Conservation (phyloP, 2,113 vertebrate species). For the Ornithorhynchus anatinus region DNA sequence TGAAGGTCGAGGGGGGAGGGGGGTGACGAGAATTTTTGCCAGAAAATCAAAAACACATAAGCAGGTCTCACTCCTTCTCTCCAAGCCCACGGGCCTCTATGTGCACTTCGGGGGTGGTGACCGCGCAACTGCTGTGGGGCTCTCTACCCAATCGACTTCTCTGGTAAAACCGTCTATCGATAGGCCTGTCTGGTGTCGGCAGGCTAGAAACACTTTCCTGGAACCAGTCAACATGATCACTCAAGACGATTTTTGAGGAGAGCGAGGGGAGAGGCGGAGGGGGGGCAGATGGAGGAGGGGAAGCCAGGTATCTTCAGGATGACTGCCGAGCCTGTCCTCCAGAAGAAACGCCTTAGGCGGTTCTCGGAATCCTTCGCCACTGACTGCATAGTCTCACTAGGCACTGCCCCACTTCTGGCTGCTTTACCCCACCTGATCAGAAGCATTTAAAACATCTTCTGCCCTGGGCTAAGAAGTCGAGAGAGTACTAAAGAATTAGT, state of each 20-base stretch:
- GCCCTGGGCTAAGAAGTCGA: too few relatives aligned
- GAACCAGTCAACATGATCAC: not conserved
- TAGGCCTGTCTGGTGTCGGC: not conserved
- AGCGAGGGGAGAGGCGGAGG: conserved; percentile 21
- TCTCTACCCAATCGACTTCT: not conserved
- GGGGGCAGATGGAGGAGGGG: conserved; percentile 4
- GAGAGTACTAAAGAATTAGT: too few relatives aligned
- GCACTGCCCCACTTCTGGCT: too few relatives aligned
- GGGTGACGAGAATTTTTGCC: conserved; percentile 41
- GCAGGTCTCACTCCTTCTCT: conserved; percentile 42
- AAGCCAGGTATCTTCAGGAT: too few relatives aligned
- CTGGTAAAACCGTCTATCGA: not conserved
- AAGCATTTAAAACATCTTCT: too few relatives aligned
- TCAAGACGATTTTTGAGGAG: not conserved
- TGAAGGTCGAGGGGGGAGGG: conserved; percentile 52
- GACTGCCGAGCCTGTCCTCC: too few relatives aligned
- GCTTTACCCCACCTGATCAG: too few relatives aligned
- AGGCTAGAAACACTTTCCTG: not conserved
- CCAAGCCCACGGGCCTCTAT: not conserved
- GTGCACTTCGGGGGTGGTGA: not conserved
- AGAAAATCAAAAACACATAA: conserved; percentile 36
- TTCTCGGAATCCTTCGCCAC: too few relatives aligned
- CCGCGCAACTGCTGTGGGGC: not conserved
- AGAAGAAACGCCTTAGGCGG: too few relatives aligned
- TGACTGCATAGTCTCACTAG: too few relatives aligned